A percentile compares a stretch with the other conserved stretches of the same genome.
phyloP scores from a whole-genome alignment of 2,797 vertebrate species.

The Scyliorhinus canicula region DNA sequence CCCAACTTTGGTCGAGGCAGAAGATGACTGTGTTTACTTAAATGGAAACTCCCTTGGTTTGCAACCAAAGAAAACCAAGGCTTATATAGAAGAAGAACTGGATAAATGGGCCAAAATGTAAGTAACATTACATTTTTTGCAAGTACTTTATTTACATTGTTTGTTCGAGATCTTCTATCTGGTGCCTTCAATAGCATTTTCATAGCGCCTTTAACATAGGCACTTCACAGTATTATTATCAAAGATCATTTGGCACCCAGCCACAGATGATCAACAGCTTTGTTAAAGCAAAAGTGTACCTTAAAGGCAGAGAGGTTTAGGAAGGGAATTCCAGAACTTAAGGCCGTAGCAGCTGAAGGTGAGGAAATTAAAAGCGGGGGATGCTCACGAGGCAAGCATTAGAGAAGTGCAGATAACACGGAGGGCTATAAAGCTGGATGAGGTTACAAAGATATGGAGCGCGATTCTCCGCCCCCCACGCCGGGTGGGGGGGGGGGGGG shows the following conservation, averaged over 20 bases:
- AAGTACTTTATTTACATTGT: neutral
- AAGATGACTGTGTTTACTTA: conserved; percentile 75
- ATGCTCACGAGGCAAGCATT: neutral
- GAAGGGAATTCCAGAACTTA: neutral
- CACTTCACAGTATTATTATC: neutral
- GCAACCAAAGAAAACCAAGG: conserved; percentile 70
- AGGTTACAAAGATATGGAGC: neutral
- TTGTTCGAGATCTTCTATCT: neutral
- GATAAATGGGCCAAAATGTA: conserved; percentile 88
- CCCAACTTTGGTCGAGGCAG: conserved; percentile 61
- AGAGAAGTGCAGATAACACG: neutral
- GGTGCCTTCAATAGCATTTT: neutral
- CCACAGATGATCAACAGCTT: neutral
- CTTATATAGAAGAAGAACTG: conserved; percentile 79
- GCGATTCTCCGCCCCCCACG: no score
- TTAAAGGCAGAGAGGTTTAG: neutral
- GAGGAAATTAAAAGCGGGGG: neutral
- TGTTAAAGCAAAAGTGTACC: neutral
- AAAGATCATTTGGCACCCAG: neutral
- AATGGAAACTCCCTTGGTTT: conserved; percentile 84
- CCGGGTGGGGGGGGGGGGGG: no score
- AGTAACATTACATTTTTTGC: conserved; percentile 45
- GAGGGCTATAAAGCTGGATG: neutral
- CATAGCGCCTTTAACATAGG: neutral
- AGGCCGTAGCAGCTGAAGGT: neutral